These are phyloP conservation scores for Brachypalpus laphriformis DNA, from an alignment of 2,888 invertebrate species.

Conservation along the genomic window DNA sequence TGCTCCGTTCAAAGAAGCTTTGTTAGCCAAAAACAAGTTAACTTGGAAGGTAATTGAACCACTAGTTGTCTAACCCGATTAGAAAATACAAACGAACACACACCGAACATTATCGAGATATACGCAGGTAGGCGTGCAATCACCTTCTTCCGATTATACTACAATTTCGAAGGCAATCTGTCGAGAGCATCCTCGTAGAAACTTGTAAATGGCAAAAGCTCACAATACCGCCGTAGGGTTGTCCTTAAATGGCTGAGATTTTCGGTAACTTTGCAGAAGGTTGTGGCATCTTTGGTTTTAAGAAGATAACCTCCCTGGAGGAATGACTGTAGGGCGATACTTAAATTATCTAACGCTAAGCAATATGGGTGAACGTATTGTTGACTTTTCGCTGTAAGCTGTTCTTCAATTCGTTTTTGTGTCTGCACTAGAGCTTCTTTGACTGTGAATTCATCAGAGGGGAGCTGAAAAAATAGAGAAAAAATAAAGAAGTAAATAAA, in stretches of 20 bases:
- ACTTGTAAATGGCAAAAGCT: slow-evolving; percentile 80
- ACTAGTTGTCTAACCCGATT: slow-evolving; percentile 55
- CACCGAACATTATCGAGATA: slow-evolving; percentile 55
- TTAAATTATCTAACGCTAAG: slow-evolving; percentile 87
- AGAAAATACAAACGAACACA: slow-evolving; percentile 63
- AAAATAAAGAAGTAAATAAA: neutral
- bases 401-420: slow-evolving; percentile 85
- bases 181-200: slow-evolving; percentile 78
- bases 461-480: slow-evolving; percentile 76
- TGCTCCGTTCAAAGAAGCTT: slow-evolving; percentile 39
- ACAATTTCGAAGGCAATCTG: slow-evolving; percentile 80
- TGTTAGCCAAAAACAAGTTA: slow-evolving; percentile 61
- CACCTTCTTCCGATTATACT: slow-evolving; percentile 69
- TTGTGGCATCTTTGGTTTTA: slow-evolving; percentile 75
- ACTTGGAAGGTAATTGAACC: slow-evolving; percentile 58
- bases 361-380: slow-evolving; percentile 87
- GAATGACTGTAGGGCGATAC: slow-evolving; percentile 85
- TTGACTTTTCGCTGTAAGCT: slow-evolving; percentile 81
- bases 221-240: slow-evolving; percentile 79
- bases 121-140: slow-evolving; percentile 48
- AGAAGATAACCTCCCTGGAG: slow-evolving; percentile 80
- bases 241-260: slow-evolving; percentile 39
- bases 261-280: slow-evolving; percentile 40
- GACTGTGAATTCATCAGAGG: slow-evolving; percentile 82
- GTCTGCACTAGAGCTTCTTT: slow-evolving; percentile 84